Evolutionary conservation across 2,113 vertebrate genomes (phyloP), one percentile per base, ranked within the genome.

Genomic region (Ovibos moschatus): DNA sequence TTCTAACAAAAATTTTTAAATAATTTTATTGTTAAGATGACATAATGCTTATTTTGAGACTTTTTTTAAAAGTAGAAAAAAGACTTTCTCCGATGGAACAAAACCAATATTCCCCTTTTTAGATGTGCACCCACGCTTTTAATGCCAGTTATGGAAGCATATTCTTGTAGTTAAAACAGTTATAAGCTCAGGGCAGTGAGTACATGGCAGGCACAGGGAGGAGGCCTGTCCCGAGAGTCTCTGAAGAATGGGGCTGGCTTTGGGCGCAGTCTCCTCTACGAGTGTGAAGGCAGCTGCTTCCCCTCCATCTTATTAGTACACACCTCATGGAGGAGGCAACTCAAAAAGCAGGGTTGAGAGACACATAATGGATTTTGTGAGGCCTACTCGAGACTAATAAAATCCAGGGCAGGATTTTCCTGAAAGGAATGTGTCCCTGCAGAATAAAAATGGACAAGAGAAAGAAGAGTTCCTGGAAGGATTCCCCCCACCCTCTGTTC

Each of bases 321-420:
- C 40, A 43, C 5, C 79, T 81, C 1, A 0, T 16, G 64, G 62
- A 40, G 45, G 45, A 51, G 47, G 86, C 12, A 1, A 30, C 71
- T 47, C 16, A 36, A 55, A 92, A 95, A n/a, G 47, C 71, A 53
- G 23, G 14, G 16, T 25, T 2, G 50, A 47, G 58, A n/a, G 27
- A 1, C 87, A 91, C 67, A 64, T 25, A 36, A 85, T 76, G 47
- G 84, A 67, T 47, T 40, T n/a, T 47, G 60, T 53, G 81, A 67
- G 84, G 60, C 51, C 78, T 23, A 10, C 76, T 79, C 60, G 67
- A 97, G 82, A 82, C 82, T 86, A 57, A 64, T 91, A 79, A 86
- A 89, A 84, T 87, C 92, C 74, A 28, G 93, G 92, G 58, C 95
- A 85, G 84, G 62, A 30, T 94, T 94, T 89, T 95, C 95, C 95